Conservation (phyloP, 2,888 invertebrate species). For the Amphipoea lucens region DNA sequence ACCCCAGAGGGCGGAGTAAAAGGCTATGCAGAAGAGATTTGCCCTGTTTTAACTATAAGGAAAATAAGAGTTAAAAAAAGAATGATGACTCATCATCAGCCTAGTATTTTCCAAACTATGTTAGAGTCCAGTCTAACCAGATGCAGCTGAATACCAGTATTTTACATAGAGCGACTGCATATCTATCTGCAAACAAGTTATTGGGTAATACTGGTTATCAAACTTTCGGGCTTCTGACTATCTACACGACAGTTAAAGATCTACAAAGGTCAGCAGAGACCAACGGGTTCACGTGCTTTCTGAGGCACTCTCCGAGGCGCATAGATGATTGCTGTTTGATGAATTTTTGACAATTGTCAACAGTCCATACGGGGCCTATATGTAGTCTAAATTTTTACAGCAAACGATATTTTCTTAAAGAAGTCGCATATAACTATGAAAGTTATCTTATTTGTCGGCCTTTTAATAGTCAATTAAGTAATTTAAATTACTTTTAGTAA, state of each 20-base stretch:
- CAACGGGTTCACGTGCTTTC: too few relatives aligned
- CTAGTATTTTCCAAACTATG: too few relatives aligned
- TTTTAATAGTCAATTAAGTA: slow-evolving; percentile 10
- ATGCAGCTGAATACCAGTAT: too few relatives aligned
- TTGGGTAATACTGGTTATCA: not conserved
- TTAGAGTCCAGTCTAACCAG: too few relatives aligned
- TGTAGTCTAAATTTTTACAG: not conserved
- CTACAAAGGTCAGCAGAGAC: not conserved
- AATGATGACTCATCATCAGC: too few relatives aligned
- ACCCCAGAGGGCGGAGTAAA: not conserved
- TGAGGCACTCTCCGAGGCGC: not conserved
- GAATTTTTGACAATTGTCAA: not conserved
- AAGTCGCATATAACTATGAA: not conserved
- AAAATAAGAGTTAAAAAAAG: too few relatives aligned
- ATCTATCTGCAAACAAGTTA: too few relatives aligned
- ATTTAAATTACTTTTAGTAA: not conserved
- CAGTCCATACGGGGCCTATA: not conserved
- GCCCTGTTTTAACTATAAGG: not conserved
- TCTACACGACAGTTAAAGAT: not conserved
- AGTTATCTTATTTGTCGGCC: not conserved
- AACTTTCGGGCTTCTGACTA: not conserved
- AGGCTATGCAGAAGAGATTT: not conserved
- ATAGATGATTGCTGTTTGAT: not conserved
- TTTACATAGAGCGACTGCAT: too few relatives aligned
- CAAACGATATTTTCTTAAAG: not conserved